A percentile compares a stretch with the other conserved stretches of the same genome.
Conservation (phyloP, 1,140 invertebrate genomes). For the Bradynema listronoti region DNA sequence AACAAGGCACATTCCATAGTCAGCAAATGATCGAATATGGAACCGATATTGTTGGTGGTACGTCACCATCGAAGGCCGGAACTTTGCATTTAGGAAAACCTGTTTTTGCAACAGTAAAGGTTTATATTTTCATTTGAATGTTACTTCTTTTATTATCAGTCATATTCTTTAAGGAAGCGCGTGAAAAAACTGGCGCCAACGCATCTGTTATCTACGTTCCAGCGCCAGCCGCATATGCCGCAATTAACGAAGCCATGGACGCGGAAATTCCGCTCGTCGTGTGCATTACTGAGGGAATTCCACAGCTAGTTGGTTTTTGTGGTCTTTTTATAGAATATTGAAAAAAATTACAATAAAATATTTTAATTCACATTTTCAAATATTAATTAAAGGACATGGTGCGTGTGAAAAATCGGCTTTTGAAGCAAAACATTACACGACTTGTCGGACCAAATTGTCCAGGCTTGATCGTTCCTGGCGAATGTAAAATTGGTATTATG, state of each 20-base stretch:
- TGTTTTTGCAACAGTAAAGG: constrained; percentile 84
- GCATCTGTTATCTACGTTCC: constrained; percentile 96
- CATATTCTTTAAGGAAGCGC: constrained; percentile 63
- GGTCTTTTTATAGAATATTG: background rate
- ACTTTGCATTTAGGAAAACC: constrained; percentile 83
- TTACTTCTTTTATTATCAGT: constrained; percentile 15
- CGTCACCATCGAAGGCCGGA: constrained; percentile 92
- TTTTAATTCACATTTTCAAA: background rate
- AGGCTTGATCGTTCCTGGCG: constrained; percentile 65
- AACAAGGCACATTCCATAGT: constrained; percentile 72
- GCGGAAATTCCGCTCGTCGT: constrained; percentile 94
- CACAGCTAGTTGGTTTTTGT: constrained; percentile 43
- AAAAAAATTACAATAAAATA: background rate
- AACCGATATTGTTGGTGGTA: constrained; percentile 91
- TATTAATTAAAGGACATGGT: constrained; percentile 99
- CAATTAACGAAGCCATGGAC: constrained; percentile 89
- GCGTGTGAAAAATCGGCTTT: constrained; percentile 80
- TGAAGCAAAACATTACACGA: constrained; percentile 81
- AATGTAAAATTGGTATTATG: constrained; percentile 99
- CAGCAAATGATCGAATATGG: constrained; percentile 97
- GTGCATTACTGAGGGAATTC: constrained; percentile 89
- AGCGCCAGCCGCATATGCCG: constrained; percentile 79
- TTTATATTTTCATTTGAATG: constrained; percentile 62
- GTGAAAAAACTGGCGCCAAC: constrained; percentile 74
- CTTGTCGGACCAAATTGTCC: constrained; percentile 97